Conservation (phyloP, 2,888 invertebrate genomes). For the Caenorhabditis panamensis region DNA sequence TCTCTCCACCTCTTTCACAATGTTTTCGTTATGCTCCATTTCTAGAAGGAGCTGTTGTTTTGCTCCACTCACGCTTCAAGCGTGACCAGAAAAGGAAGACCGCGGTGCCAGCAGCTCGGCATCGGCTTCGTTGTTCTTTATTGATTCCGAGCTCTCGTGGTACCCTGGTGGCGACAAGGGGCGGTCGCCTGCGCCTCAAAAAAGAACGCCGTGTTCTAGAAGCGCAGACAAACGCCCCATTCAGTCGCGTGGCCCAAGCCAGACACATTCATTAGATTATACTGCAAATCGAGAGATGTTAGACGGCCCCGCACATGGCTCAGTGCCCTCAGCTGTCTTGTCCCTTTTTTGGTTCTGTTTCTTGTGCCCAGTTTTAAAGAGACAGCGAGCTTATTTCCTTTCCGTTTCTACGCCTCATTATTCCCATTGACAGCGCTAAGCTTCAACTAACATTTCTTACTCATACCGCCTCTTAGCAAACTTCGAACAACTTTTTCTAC, state of each 20-base stretch:
- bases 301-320: slow-evolving; percentile 5
- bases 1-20: background rate
- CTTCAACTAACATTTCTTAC: too few relatives aligned
- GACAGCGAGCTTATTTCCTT: slow-evolving; percentile 12
- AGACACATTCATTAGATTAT: slow-evolving; percentile 38
- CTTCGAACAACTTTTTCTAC: too few relatives aligned
- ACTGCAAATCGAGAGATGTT: slow-evolving; percentile 27
- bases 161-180: slow-evolving; percentile 25
- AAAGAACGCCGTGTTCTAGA: slow-evolving; percentile 42
- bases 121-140: slow-evolving; percentile 31
- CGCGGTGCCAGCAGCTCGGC: background rate
- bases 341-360: background rate
- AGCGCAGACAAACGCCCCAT: slow-evolving; percentile 24
- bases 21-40: background rate
- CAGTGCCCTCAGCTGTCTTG: slow-evolving; percentile 9
- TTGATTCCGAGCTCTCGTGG: slow-evolving; percentile 37
- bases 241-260: slow-evolving; percentile 16
- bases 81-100: slow-evolving; percentile 12
- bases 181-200: slow-evolving; percentile 8
- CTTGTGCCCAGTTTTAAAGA: background rate
- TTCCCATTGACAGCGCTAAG: background rate
- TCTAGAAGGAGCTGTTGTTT: background rate
- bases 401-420: background rate
- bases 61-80: slow-evolving; percentile 9
- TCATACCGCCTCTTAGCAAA: too few relatives aligned